phyloP scores from a whole-genome alignment of 2,888 invertebrate genomes.

The Eupithecia subumbrata region DNA sequence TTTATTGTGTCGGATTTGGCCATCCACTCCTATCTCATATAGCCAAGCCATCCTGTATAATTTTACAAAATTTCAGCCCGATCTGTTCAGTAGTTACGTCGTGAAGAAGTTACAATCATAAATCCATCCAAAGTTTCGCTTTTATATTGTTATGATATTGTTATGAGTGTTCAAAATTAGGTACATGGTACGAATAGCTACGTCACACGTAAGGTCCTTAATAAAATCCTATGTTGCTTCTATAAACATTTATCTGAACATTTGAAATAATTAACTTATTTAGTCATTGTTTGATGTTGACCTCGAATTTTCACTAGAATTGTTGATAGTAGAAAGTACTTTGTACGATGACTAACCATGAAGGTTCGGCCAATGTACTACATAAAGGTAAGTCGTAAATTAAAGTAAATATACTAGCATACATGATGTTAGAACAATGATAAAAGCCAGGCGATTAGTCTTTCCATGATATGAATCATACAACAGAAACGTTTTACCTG shows the following conservation, averaged over 20 bases:
- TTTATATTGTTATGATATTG: background rate
- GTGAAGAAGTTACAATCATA: background rate
- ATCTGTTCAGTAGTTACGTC: background rate
- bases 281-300: background rate
- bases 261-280: background rate
- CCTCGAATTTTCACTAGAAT: conserved; percentile 6
- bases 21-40: too few species aligned
- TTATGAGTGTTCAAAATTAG: too few species aligned
- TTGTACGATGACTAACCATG: conserved; percentile 29
- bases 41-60: too few species aligned
- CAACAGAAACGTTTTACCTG: background rate
- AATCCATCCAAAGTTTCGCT: background rate
- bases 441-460: conserved; percentile 29
- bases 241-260: background rate
- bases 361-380: conserved; percentile 33
- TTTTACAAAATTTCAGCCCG: background rate
- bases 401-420: conserved; percentile 13
- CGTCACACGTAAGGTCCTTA: background rate
- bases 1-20: too few species aligned
- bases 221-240: background rate
- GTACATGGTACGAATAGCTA: too few species aligned
- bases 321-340: conserved; percentile 12
- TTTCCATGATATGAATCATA: conserved; percentile 36
- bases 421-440: conserved; percentile 36
- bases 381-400: conserved; percentile 29